Percentiles rank a stretch among this genome's conserved stretches.
These are phyloP conservation scores for Zaprionus vittiger DNA, from an alignment of 1,140 invertebrate genomes.

Conservation along the genomic window DNA sequence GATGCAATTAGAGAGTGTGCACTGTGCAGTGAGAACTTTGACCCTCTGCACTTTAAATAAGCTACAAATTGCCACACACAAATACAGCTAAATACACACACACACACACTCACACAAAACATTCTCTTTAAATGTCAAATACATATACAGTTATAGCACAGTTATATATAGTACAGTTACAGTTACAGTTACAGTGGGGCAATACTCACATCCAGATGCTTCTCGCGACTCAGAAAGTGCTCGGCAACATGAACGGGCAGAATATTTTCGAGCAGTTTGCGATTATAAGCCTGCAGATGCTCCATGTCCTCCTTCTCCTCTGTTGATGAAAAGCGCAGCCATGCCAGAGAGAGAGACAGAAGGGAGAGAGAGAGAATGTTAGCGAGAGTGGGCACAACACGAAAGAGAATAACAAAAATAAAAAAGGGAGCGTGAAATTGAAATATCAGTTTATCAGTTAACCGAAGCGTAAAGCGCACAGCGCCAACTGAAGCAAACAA, in stretches of 20 bases:
- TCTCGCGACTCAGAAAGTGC: constrained; percentile 94
- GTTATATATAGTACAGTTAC: not conserved
- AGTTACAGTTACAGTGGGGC: constrained; percentile 9
- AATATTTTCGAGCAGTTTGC: constrained; percentile 97
- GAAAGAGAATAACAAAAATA: constrained; percentile 39
- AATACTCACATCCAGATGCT: constrained; percentile 91
- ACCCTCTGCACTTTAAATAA: not conserved
- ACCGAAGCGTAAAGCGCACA: constrained; percentile 51
- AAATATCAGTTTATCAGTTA: constrained; percentile 81
- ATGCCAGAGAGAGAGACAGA: not conserved
- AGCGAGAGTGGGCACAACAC: constrained; percentile 7
- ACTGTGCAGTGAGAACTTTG: not conserved
- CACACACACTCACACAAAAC: not conserved
- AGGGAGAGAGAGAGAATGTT: not conserved
- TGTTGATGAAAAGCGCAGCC: constrained; percentile 65
- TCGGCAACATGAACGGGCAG: constrained; percentile 97
- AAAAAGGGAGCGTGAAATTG: constrained; percentile 76
- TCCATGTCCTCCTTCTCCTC: constrained; percentile 98
- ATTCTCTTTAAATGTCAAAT: not conserved
- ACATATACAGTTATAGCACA: constrained; percentile 1
- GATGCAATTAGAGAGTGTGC: not conserved
- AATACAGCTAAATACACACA: not conserved
- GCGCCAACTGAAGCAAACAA: constrained; percentile 31
- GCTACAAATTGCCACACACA: not conserved
- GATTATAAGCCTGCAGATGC: constrained; percentile 96